Base-by-base conservation (phyloP, 2,888 invertebrate species). In the Bombyx huttoni region DNA sequence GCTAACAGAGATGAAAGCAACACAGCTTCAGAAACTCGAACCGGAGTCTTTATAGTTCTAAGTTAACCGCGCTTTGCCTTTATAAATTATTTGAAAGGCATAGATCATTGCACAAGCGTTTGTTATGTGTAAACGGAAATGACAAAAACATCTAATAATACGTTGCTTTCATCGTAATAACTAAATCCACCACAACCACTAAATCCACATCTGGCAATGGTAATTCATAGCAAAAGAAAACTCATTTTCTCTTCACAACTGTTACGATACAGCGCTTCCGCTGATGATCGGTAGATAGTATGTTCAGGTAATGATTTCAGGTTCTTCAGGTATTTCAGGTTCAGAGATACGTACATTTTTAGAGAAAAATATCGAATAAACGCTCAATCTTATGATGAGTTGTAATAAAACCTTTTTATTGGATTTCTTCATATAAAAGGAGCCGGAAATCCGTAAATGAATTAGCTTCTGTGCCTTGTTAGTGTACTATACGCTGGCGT, bases 71-170 rank as follows among this genome's bases (percentile, higher is more conserved):
- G 80, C 79, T 81, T 82, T 77, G 81, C 79, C 77, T 81, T 81
- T 78, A 81, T 82, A 77, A 82, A 82, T 84, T 83, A 86, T 84
- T 83, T 75, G 77, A 77, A 79, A 80, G 80, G 81, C 79, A 80
- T 78, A 69, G 69, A 64, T 72, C 67, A 74, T 82, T 82, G 78
- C 82, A 79, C 76, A 82, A 81, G 75, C 71, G 72, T 80, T 68
- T 65, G 64, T 58, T 64, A 71, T 74, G 75, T 71, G 72, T 70
- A 67, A 77, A 75, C 76, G 70, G 75, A 78, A 77, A 75, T 70
- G 68, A 59, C 64, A 73, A 77, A 73, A 77, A 74, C 63, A 62
- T 62, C 3, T 40, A 40, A 6, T 10, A 40, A 8, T 40, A 8
- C 8, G 40, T 40, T 40, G 40, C 40, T 12, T 40, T 40, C 7